Evolutionary conservation across 2,113 vertebrate genomes (phyloP).

Genomic region (Pituophis catenifer): DNA sequence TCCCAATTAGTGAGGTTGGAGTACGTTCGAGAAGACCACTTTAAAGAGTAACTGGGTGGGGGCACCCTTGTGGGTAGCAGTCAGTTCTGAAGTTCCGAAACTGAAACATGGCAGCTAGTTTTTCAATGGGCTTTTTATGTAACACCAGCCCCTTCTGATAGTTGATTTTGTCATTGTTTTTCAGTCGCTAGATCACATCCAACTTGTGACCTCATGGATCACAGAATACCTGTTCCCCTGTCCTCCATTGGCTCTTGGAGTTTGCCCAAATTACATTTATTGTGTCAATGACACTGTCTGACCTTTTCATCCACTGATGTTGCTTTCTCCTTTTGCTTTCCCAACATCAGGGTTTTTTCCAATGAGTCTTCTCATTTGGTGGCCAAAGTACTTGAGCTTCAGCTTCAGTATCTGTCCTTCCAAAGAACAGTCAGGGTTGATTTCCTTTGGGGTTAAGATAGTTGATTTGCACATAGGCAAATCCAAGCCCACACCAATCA

Average conservation of each 20-base stretch:
- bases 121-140: background rate
- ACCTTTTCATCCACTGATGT: background rate
- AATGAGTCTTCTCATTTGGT: background rate
- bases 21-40: background rate
- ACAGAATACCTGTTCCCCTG: too few relatives aligned
- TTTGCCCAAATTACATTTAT: too few relatives aligned
- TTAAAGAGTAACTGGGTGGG: background rate
- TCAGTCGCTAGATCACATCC: background rate
- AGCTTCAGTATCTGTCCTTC: background rate
- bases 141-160: background rate
- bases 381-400: background rate
- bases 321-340: background rate
- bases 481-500: background rate
- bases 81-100: background rate
- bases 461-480: background rate
- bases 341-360: background rate
- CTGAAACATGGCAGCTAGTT: background rate
- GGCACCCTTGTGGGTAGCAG: too few relatives aligned
- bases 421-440: background rate
- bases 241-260: too few relatives aligned
- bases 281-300: background rate
- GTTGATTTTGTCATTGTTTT: background rate
- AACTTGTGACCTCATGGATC: background rate
- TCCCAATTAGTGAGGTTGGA: background rate
- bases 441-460: background rate